phyloP scores from a whole-genome alignment of 2,888 invertebrate genomes.

The Azorinus chamasolen region DNA sequence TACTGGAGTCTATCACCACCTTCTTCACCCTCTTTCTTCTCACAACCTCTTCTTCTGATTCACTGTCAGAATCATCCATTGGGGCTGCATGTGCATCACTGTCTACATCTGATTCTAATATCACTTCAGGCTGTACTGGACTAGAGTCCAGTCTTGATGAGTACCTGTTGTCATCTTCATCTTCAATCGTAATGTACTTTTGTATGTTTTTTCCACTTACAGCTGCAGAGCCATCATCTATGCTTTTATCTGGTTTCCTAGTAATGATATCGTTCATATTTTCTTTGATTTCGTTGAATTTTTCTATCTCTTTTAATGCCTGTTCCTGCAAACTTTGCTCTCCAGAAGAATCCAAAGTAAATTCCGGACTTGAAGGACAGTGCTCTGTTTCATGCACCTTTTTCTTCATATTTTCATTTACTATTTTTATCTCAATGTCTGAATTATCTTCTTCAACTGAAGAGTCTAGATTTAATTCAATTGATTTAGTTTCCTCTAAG shows the following conservation, averaged over 20 bases:
- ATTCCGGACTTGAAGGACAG: conserved; percentile 28
- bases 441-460: too few species aligned
- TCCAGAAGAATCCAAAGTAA: conserved; percentile 34
- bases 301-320: conserved; percentile 14
- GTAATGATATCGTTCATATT: conserved; percentile 1
- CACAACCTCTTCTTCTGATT: conserved; percentile 17
- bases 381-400: background rate
- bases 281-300: conserved; percentile 14
- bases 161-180: conserved; percentile 19
- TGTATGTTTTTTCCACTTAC: too few species aligned
- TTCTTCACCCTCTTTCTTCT: conserved; percentile 3
- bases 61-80: conserved; percentile 27
- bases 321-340: conserved; percentile 14
- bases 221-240: too few species aligned
- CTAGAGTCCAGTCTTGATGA: conserved; percentile 36
- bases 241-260: too few species aligned
- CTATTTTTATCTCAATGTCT: too few species aligned
- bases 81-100: background rate
- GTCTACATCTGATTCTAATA: conserved; percentile 14
- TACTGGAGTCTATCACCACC: conserved; percentile 69
- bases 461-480: too few species aligned
- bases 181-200: background rate
- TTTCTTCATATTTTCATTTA: too few species aligned
- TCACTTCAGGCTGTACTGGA: conserved; percentile 10
- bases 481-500: too few species aligned